Base-by-base conservation (phyloP, 1,140 invertebrate species). In the Bombus confusus region DNA sequence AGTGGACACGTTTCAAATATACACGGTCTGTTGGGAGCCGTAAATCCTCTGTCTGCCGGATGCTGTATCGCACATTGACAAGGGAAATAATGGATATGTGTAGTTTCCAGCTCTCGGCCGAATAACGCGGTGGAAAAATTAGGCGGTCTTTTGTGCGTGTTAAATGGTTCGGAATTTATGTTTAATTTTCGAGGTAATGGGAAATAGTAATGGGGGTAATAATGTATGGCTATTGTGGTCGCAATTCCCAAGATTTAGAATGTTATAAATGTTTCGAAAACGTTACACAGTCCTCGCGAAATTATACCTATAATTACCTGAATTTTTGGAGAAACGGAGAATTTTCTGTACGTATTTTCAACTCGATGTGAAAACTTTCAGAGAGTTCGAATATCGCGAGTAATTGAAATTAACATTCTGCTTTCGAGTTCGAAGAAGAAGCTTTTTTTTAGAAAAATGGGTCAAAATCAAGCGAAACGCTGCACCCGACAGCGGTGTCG, bases 1-100 rank as follows among this genome's bases (percentile, higher is more conserved):
- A 75, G 43, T 75, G 73, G 73, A 74, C 73, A 52, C 73, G 73
- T 75, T 75, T 75, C 43, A 43, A 75, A 75, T 57, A 75, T 57
- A 57, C 47, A 72, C 69, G 31, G 73, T 57, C 73, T 75, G 25
- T 34, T 9, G 73, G 47, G 73, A 75, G 31, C 47, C 73, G 73
- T 75, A 75, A 75, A 75, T 75, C 47, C 73, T 75, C 10, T 10
- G 9, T 25, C 18, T 25, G 73, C 47, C 73, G 73, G 73, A 75
- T 57, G 73, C 13, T 75, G 47, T 34, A 57, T 75, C 47, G 73
- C 47, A 15, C 73, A 75, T 75, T 75, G 73, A 75, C 73, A 47
- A n/a, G 43, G 31, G 28, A 28, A 75, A 75, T 75, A 75, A 75
- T 75, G 73, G 73, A 57, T 57, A 41, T 37, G 73, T 15, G 39